Percentiles rank a stretch among this genome's conserved stretches.
Conservation (phyloP, 2,113 vertebrate species). For the Pogonocichla stellata region DNA sequence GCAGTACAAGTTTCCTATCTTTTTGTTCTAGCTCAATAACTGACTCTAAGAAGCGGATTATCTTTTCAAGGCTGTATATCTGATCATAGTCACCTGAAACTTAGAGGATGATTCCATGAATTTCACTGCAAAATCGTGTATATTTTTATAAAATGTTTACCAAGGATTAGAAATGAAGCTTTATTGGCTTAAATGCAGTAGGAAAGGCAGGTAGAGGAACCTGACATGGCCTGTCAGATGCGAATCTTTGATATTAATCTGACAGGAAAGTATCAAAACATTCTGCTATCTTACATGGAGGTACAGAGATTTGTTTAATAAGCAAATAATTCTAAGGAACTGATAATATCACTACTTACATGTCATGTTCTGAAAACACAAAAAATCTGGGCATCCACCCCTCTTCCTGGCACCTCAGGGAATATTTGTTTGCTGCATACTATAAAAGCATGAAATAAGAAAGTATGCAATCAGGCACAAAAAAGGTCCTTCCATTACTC, state of each 20-base stretch:
- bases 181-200: not conserved
- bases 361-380: not conserved
- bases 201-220: not conserved
- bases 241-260: not conserved
- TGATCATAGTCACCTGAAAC: not conserved
- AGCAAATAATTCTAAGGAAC: not conserved
- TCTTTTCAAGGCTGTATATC: not conserved
- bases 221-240: not conserved
- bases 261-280: not conserved
- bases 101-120: not conserved
- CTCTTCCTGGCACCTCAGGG: not conserved
- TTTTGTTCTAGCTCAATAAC: not conserved
- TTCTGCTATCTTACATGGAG: not conserved
- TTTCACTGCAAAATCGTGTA: not conserved
- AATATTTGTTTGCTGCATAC: accelerated
- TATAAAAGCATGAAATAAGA: not conserved
- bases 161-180: not conserved
- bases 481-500: not conserved
- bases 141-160: not conserved
- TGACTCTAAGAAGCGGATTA: not conserved
- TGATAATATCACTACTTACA: not conserved
- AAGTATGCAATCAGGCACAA: not conserved
- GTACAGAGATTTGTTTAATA: not conserved
- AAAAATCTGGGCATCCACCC: not conserved
- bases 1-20: not conserved